phyloP scores from a whole-genome alignment of 2,113 vertebrate species.

The Thryonomys swinderianus region DNA sequence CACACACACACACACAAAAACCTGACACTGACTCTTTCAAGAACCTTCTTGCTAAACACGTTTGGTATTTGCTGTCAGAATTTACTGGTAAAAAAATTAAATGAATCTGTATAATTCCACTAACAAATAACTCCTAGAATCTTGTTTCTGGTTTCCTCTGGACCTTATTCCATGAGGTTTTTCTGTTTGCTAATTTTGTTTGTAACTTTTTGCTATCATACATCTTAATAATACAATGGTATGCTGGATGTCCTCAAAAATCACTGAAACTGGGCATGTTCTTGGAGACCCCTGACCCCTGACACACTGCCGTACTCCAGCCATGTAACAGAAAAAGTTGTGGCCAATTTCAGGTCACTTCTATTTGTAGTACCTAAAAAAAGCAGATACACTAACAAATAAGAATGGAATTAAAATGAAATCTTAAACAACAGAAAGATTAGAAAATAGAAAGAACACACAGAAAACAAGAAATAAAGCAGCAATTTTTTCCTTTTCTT shows the following conservation, averaged over 20 bases:
- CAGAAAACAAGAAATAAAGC: not conserved
- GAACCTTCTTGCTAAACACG: not conserved
- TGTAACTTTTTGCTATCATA: conserved; percentile 1
- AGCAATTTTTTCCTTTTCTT: no score
- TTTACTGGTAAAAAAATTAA: not conserved
- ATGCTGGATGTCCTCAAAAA: not conserved
- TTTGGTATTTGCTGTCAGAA: not conserved
- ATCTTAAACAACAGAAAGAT: conserved; percentile 14
- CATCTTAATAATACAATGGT: not conserved
- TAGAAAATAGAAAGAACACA: not conserved
- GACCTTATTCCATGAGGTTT: not conserved
- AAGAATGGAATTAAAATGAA: conserved; percentile 26
- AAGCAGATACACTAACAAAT: not conserved
- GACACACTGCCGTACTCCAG: not conserved
- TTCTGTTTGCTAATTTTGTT: conserved; percentile 34
- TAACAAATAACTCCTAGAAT: not conserved
- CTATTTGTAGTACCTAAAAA: not conserved
- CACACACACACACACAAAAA: not conserved
- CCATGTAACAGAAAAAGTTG: not conserved
- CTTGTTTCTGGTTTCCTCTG: not conserved
- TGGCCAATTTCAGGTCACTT: not conserved
- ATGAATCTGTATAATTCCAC: not conserved
- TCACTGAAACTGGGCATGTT: not conserved
- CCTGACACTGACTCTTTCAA: not conserved
- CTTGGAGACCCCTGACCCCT: not conserved